Conservation (phyloP, 1,140 invertebrate genomes). For the Oncopeltus fasciatus region DNA sequence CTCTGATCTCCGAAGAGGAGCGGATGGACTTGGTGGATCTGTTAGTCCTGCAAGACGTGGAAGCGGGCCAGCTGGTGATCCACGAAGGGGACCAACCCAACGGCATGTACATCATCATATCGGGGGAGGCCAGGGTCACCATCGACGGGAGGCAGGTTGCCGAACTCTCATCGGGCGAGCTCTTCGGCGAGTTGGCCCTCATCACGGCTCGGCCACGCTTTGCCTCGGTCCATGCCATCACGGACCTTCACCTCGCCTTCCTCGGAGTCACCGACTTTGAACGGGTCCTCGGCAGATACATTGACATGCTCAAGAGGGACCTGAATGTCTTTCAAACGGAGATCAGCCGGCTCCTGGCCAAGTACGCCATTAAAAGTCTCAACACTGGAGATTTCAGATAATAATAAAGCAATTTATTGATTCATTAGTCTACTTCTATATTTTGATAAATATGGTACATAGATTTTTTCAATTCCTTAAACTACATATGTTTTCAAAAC, state of each 20-base stretch:
- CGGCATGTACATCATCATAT: constrained; percentile 94
- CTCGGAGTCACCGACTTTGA: not conserved
- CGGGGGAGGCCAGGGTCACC: constrained; percentile 57
- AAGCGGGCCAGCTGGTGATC: constrained; percentile 68
- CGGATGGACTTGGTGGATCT: constrained; percentile 92
- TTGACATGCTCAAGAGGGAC: constrained; percentile 32
- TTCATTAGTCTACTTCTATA: no score
- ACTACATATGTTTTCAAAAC: no score
- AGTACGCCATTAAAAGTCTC: no score
- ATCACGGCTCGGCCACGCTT: constrained; percentile 90
- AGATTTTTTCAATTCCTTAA: no score
- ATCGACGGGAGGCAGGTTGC: constrained; percentile 47
- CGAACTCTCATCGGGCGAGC: constrained; percentile 56
- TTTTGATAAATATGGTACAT: no score
- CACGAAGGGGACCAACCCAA: constrained; percentile 85
- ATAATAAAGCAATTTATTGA: no score
- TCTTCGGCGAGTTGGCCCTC: constrained; percentile 88
- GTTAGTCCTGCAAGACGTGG: constrained; percentile 59
- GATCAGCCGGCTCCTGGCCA: no score
- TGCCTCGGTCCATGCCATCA: constrained; percentile 33
- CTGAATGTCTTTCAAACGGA: no score
- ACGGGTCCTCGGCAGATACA: not conserved
- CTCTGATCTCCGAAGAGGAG: constrained; percentile 49
- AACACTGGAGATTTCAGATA: no score
- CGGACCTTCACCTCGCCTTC: not conserved